These are phyloP conservation scores for Plagodis dolabraria DNA, from an alignment of 2,888 invertebrate genomes.

Conservation along the genomic window DNA sequence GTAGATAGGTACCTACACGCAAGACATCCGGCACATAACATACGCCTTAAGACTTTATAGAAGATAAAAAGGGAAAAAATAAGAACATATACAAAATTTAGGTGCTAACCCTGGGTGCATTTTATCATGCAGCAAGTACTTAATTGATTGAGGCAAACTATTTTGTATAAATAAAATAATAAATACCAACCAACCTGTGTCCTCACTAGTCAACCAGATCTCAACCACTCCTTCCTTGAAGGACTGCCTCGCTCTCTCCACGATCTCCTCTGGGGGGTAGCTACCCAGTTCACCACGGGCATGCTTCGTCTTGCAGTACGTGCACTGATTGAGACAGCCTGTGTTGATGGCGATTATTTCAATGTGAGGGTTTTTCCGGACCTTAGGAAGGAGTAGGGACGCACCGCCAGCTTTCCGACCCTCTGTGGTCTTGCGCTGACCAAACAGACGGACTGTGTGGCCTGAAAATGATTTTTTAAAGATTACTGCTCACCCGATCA, in stretches of 20 bases:
- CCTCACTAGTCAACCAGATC: constrained; percentile 99
- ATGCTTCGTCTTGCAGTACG: constrained; percentile 99
- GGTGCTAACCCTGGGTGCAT: too few relatives aligned
- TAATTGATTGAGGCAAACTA: too few relatives aligned
- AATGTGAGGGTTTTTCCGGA: constrained; percentile 97
- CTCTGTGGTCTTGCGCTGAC: constrained; percentile 92
- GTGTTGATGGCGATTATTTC: constrained; percentile 99
- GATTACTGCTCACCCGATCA: not conserved
- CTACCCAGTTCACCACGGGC: constrained; percentile 98
- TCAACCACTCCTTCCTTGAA: constrained; percentile 97
- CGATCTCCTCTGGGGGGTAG: constrained; percentile 95
- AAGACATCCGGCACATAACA: too few relatives aligned
- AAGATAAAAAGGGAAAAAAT: too few relatives aligned
- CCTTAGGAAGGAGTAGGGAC: constrained; percentile 94
- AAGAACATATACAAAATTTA: too few relatives aligned
- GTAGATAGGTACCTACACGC: too few relatives aligned
- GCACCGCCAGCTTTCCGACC: constrained; percentile 95
- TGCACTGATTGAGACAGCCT: constrained; percentile 98
- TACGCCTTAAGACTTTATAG: too few relatives aligned
- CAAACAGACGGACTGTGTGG: constrained; percentile 88
- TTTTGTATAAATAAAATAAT: too few relatives aligned
- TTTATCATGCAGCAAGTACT: too few relatives aligned
- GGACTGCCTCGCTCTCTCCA: constrained; percentile 93
- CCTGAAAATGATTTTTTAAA: constrained; percentile 62
- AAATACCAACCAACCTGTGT: constrained; percentile 87